These are phyloP conservation scores for Henicopernis longicauda DNA, from an alignment of 2,113 vertebrate species.

Conservation along the genomic window DNA sequence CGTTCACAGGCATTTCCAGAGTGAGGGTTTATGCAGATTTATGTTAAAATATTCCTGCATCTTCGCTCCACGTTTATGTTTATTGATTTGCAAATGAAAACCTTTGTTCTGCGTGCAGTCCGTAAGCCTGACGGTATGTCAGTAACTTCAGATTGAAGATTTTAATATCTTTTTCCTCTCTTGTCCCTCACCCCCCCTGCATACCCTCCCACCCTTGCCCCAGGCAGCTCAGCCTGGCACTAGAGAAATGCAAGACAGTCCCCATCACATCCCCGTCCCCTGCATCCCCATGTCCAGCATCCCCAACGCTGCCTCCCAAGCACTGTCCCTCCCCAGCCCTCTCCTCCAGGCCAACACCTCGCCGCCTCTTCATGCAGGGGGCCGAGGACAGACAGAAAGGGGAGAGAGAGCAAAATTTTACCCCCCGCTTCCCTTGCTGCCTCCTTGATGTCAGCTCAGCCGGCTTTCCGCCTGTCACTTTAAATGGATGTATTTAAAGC, in stretches of 20 bases:
- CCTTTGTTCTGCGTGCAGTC: conserved; percentile 58
- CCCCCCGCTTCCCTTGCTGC: neutral
- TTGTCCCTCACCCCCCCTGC: neutral
- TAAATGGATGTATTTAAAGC: neutral
- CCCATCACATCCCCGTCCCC: neutral
- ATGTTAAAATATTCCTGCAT: conserved; percentile 61
- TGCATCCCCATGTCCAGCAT: no score
- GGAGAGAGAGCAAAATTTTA: neutral
- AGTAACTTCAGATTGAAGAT: conserved; percentile 10
- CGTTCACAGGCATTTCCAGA: neutral
- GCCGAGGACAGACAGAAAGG: neutral
- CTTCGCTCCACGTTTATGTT: conserved; percentile 66
- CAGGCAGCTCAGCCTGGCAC: neutral
- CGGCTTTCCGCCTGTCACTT: neutral
- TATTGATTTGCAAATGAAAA: conserved; percentile 75
- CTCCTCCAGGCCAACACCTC: neutral
- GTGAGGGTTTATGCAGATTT: conserved; percentile 54
- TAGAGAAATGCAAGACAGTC: neutral
- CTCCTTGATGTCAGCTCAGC: neutral
- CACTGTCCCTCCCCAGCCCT: neutral
- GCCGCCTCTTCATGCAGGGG: neutral
- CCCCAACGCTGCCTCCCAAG: neutral
- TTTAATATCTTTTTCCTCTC: neutral
- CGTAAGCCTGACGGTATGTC: conserved; percentile 20
- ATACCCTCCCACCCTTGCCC: neutral